Evolutionary conservation across 2,888 invertebrate species (phyloP).

Genomic region (Autographa gamma): DNA sequence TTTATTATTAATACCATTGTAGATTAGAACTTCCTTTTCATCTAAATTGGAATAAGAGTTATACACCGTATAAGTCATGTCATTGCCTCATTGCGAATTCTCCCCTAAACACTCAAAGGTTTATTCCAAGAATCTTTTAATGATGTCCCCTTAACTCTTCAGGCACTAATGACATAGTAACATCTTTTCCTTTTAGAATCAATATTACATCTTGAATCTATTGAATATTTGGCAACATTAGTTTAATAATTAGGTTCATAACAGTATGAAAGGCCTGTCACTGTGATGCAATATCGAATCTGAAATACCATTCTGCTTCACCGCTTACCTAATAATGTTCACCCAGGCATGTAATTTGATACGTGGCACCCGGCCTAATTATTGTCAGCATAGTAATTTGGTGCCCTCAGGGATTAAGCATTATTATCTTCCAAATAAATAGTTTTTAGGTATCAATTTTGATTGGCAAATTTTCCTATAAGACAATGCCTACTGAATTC

Average conservation of each 20-base stretch:
- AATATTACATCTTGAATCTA: neutral
- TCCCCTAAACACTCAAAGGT: no score
- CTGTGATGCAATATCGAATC: conserved; percentile 1
- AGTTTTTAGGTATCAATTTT: neutral
- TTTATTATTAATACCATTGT: no score
- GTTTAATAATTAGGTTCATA: neutral
- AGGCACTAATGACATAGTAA: no score
- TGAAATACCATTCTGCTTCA: conserved; percentile 2
- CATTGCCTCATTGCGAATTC: no score
- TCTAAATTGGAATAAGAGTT: no score
- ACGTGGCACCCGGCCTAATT: neutral
- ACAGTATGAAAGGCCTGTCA: neutral
- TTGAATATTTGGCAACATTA: neutral
- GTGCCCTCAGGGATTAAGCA: neutral
- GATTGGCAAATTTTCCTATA: no score
- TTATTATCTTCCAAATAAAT: neutral
- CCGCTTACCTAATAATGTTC: neutral
- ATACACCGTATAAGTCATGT: no score
- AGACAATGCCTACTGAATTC: neutral
- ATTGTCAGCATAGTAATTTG: neutral
- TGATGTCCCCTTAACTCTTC: no score
- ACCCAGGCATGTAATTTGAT: conserved; percentile 8
- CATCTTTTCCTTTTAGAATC: no score
- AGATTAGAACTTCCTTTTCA: no score
- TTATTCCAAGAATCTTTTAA: no score